Evolutionary conservation across 2,797 vertebrate genomes (phyloP), one percentile per base, ranked within the genome.

Genomic region (Catharus ustulatus): DNA sequence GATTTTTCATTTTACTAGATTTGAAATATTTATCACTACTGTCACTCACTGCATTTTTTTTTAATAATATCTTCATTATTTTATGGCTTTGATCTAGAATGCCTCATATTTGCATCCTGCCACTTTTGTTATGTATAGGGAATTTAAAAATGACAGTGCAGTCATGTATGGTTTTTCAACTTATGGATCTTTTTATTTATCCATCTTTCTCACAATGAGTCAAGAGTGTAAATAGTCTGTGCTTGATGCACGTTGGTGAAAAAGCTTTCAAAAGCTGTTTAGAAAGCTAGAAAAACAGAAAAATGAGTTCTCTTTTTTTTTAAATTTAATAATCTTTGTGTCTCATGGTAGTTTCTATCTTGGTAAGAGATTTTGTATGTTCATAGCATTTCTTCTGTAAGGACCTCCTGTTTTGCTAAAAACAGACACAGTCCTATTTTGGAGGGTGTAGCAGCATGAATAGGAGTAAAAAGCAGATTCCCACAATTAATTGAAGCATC

Each of bases 81-180:
- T 89, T 87, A 62, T 11, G 7, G 32, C 84, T 94, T 95, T 91
- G 62, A 91, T 94, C 71, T 91, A 62, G 75, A 94, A 80, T 64
- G n/a, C 58, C 43, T 94, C 64, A 23, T 74, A 89, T 92, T 95
- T 95, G 90, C 88, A 96, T 87, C 75, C 71, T 83, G 89, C 54
- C 87, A 85, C 26, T 94, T 93, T 27, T 62, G 30, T 48, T 94
- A 89, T 42, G 36, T 87, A 62, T 27, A 58, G 54, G 30, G 68
- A 95, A 72, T 59, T 94, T 93, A 71, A 87, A 80, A 46, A 71
- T 72, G 78, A 78, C 87, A 94, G 69, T 8, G 20, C 18, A 93
- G 48, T 75, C 73, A 38, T 34, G 63, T 87, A 58, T 45, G 34
- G 0, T 13, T 89, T 90, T 87, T 86, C 66, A 81, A 66, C 55